Conservation (phyloP, 2,797 vertebrate species). For the Knipowitschia caucasica region DNA sequence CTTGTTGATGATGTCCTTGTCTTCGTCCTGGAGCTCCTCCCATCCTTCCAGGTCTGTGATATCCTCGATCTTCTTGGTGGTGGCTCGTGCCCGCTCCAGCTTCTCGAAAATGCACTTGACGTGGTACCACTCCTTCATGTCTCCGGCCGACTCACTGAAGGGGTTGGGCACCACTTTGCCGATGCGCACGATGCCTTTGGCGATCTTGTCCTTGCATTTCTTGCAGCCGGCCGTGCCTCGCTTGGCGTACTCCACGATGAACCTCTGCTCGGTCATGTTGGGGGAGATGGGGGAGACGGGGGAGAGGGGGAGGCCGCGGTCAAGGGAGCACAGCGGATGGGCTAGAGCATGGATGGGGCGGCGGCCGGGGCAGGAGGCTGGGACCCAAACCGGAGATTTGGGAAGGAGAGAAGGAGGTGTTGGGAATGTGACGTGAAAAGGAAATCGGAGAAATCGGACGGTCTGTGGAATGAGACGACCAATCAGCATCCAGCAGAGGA, state of each 20-base stretch:
- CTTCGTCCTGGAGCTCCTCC: constrained; percentile 89
- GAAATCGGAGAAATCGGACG: no score
- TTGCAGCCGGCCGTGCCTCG: constrained; percentile 94
- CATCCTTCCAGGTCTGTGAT: constrained; percentile 95
- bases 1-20: constrained; percentile 88
- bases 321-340: no score
- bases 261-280: constrained; percentile 92
- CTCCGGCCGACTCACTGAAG: constrained; percentile 93
- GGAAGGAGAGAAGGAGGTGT: no score
- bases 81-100: constrained; percentile 88
- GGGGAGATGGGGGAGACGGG: constrained; percentile 32
- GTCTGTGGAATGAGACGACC: no score
- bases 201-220: constrained; percentile 97
- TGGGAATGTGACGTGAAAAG: no score
- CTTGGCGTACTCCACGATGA: constrained; percentile 94
- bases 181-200: constrained; percentile 89
- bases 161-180: constrained; percentile 96
- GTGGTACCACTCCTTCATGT: constrained; percentile 99
- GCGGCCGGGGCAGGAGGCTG: constrained; percentile 13
- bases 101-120: constrained; percentile 97
- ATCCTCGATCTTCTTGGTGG: constrained; percentile 96
- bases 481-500: no score
- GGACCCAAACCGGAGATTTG: no score
- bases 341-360: constrained; percentile 26
- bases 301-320: neutral